These are phyloP conservation scores for Dorcus hopei DNA, from an alignment of 2,888 invertebrate genomes.

Conservation along the genomic window DNA sequence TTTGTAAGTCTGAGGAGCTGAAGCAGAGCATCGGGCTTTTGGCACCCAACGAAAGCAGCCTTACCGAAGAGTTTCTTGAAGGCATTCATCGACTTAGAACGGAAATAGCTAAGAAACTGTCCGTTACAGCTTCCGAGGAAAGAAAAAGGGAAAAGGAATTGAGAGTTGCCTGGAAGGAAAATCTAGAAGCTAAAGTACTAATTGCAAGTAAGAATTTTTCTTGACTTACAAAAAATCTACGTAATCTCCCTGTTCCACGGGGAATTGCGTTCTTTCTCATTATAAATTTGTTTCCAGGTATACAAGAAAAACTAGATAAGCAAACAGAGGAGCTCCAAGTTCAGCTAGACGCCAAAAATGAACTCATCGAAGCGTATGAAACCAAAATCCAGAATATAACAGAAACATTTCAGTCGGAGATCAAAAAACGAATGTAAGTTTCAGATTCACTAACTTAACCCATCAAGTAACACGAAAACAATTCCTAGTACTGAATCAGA, in stretches of 20 bases:
- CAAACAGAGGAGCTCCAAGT: slow-evolving; percentile 43
- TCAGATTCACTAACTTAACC: background rate
- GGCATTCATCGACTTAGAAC: slow-evolving; percentile 29
- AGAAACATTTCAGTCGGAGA: slow-evolving; percentile 27
- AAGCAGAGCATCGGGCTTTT: background rate
- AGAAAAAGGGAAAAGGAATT: slow-evolving; percentile 48
- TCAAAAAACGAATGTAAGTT: slow-evolving; percentile 21
- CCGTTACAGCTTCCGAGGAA: slow-evolving; percentile 52
- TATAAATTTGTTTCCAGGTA: slow-evolving; percentile 32
- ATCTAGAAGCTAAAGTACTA: slow-evolving; percentile 44
- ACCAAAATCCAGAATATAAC: slow-evolving; percentile 37
- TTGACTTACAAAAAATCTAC: background rate
- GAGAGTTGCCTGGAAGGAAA: slow-evolving; percentile 50
- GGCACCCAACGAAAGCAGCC: too few species aligned
- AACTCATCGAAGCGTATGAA: slow-evolving; percentile 40
- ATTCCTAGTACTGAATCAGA: slow-evolving; percentile 34
- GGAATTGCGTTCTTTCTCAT: background rate
- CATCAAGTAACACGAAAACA: too few species aligned
- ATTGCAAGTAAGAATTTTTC: slow-evolving; percentile 44
- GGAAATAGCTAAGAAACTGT: slow-evolving; percentile 48
- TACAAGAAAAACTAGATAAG: slow-evolving; percentile 36
- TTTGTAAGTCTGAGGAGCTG: background rate
- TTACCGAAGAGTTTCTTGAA: too few species aligned
- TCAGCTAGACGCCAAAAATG: slow-evolving; percentile 41
- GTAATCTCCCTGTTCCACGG: too few species aligned